Evolutionary conservation across 2,888 invertebrate species (phyloP).

Genomic region (Cheiracanthium punctorium): DNA sequence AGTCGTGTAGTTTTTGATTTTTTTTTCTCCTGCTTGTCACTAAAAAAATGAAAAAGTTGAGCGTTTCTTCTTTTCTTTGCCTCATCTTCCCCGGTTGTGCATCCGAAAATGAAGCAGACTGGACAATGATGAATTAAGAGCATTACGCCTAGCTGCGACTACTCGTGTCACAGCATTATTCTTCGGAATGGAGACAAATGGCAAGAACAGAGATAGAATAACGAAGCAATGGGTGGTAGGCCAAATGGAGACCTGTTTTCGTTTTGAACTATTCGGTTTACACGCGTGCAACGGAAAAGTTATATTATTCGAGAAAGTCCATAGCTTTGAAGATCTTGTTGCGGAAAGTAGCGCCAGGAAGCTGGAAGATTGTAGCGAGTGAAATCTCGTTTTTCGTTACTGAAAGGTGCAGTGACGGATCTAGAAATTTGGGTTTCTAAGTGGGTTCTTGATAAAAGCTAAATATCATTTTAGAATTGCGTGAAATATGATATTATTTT

Average conservation of each 20-base stretch:
- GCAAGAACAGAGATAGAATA: neutral
- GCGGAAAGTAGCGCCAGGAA: too few relatives aligned
- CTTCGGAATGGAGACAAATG: neutral
- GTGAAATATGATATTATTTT: too few relatives aligned
- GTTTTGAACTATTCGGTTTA: too few relatives aligned
- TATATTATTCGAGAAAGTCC: too few relatives aligned
- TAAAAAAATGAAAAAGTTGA: neutral
- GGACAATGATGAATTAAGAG: conserved; percentile 1
- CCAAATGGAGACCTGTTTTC: neutral
- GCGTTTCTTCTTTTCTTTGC: neutral
- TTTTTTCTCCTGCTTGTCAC: neutral
- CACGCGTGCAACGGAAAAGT: too few relatives aligned
- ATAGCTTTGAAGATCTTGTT: too few relatives aligned
- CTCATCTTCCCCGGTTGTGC: neutral
- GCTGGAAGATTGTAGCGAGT: too few relatives aligned
- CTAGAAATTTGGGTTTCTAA: too few relatives aligned
- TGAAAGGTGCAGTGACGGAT: too few relatives aligned
- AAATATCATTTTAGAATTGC: too few relatives aligned
- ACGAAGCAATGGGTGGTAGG: conserved; percentile 3
- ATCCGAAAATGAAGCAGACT: neutral
- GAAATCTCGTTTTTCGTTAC: too few relatives aligned
- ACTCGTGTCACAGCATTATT: neutral
- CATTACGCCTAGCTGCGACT: neutral
- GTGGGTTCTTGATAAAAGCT: too few relatives aligned
- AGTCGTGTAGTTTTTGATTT: neutral